Conservation (phyloP, 2,888 invertebrate species). For the Fragum fragum region DNA sequence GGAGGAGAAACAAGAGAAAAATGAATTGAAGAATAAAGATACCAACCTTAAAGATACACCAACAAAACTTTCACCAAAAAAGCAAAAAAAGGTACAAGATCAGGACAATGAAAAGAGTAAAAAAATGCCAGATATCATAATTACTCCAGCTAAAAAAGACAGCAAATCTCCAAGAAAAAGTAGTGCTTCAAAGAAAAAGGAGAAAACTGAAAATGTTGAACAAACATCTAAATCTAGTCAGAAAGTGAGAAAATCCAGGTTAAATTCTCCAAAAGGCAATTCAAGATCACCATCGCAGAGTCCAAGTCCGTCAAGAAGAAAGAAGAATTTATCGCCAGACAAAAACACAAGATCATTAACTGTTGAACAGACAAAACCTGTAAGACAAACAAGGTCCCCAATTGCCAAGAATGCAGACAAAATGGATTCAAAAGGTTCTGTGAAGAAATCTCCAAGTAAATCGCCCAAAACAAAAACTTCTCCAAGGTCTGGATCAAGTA, state of each 20-base stretch:
- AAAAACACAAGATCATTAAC: not conserved
- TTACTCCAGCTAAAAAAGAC: slow-evolving; percentile 33
- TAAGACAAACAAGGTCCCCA: slow-evolving; percentile 58
- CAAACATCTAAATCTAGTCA: slow-evolving; percentile 2
- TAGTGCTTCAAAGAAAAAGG: slow-evolving; percentile 26
- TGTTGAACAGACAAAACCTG: slow-evolving; percentile 1
- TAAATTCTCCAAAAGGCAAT: slow-evolving; percentile 8
- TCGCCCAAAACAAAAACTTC: slow-evolving; percentile 24
- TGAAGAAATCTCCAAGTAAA: slow-evolving; percentile 53
- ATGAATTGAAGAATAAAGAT: not conserved
- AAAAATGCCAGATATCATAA: slow-evolving; percentile 14
- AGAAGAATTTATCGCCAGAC: not conserved
- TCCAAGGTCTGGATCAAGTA: slow-evolving; percentile 34
- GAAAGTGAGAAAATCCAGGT: not conserved
- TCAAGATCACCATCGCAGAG: slow-evolving; percentile 39
- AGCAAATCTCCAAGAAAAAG: not conserved
- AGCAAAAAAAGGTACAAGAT: not conserved
- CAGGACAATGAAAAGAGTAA: slow-evolving; percentile 1
- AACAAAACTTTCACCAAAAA: slow-evolving; percentile 1
- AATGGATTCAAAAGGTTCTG: slow-evolving; percentile 57
- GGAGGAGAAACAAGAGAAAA: slow-evolving; percentile 21
- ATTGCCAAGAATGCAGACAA: slow-evolving; percentile 63
- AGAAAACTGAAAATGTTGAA: not conserved
- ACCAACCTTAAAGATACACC: not conserved
- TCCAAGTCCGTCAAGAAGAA: slow-evolving; percentile 41